Conservation (phyloP, 2,888 invertebrate species). For the Syrphus vitripennis region DNA sequence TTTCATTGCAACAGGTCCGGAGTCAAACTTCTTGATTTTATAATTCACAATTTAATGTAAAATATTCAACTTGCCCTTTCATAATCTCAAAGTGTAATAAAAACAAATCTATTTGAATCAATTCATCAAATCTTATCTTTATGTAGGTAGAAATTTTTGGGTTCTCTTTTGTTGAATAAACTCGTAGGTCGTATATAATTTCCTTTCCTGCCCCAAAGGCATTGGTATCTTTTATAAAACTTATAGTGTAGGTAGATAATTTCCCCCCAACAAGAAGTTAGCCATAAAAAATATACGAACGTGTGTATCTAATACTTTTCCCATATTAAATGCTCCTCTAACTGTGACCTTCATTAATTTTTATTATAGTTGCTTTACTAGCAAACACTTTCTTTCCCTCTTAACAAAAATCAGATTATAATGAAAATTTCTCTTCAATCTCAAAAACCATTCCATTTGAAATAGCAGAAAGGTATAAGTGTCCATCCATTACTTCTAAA, state of each 20-base stretch:
- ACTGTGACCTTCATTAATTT: conserved; percentile 8
- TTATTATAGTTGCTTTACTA: not conserved
- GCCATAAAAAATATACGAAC: not conserved
- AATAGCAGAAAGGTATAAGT: not conserved
- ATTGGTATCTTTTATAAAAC: not conserved
- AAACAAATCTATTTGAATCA: not conserved
- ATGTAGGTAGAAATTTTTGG: not conserved
- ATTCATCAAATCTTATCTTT: not conserved
- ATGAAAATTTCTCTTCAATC: conserved; percentile 10
- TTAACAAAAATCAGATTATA: not conserved
- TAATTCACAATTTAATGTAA: not conserved
- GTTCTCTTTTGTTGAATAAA: not conserved
- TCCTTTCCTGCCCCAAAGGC: not conserved
- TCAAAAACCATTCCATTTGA: not conserved
- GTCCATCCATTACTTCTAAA: not conserved
- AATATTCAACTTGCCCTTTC: not conserved
- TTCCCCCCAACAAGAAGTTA: not conserved
- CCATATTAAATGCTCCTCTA: not conserved
- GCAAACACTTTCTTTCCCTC: not conserved
- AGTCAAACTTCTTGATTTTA: not conserved
- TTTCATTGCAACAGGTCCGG: not conserved
- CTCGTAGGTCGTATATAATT: not conserved
- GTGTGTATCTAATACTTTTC: not conserved
- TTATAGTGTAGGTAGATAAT: not conserved
- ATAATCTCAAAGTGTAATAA: not conserved